phyloP scores from a whole-genome alignment of 2,797 vertebrate species.

The Halcyon leucocephala region DNA sequence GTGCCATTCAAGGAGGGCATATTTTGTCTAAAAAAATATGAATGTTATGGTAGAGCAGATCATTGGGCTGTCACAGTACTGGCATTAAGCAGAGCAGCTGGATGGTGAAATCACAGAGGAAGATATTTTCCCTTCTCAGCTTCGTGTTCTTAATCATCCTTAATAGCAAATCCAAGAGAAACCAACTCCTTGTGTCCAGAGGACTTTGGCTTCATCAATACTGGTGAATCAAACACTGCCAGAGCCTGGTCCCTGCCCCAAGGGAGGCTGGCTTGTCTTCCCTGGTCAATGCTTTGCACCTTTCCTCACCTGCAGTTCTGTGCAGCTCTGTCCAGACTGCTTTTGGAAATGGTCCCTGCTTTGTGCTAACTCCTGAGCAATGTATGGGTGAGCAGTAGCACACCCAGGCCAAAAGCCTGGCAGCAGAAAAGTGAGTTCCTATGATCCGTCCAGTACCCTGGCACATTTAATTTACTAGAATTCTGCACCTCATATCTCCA shows the following conservation, averaged over 20 bases:
- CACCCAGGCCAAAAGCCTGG: neutral
- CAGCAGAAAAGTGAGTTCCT: neutral
- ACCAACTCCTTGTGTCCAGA: neutral
- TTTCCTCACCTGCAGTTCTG: neutral
- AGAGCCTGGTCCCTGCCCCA: neutral
- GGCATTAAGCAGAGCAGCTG: neutral
- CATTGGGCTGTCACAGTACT: neutral
- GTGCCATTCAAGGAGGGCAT: neutral
- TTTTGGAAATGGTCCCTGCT: neutral
- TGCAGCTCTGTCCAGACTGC: neutral
- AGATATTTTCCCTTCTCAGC: neutral
- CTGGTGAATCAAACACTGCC: neutral
- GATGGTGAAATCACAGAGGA: neutral
- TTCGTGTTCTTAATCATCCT: neutral
- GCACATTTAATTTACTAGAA: neutral
- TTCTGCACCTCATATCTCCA: neutral
- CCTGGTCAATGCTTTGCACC: neutral
- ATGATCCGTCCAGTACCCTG: neutral
- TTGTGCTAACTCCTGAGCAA: neutral
- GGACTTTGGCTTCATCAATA: neutral
- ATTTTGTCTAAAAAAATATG: neutral
- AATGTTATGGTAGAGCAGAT: neutral
- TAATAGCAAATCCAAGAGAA: neutral
- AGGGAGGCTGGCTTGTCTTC: neutral
- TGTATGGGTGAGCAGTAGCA: neutral